Base-by-base conservation (phyloP, 2,888 invertebrate species). In the Orchesellides sinensis region DNA sequence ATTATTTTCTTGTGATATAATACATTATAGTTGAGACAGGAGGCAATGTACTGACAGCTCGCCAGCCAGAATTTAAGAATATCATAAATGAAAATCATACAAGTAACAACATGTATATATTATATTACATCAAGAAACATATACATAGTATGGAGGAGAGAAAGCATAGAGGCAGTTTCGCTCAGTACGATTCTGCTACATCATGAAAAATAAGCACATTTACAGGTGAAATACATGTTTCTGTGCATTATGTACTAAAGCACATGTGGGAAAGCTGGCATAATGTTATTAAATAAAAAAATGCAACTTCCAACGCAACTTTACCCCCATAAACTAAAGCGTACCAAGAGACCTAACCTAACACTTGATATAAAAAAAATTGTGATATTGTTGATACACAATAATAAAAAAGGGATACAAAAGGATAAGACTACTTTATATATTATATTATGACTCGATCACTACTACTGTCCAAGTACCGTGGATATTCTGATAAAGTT, bases 151-250 rank as follows among this genome's bases (percentile, higher is more conserved):
- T n/a, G n/a, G n/a, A n/a, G n/a, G n/a, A n/a, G n/a, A n/a, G n/a
- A n/a, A n/a, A n/a, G n/a, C n/a, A n/a, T n/a, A n/a, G n/a, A n/a
- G n/a, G n/a, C n/a, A n/a, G n/a, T n/a, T n/a, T n/a, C n/a, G n/a
- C n/a, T n/a, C n/a, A n/a, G n/a, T n/a, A n/a, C n/a, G 17, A 47
- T 19, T n/a, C 5, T 47, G 27, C 52, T 54, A 14, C 40, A 40
- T 54, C 56, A 59, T 59, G 45, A n/a, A 27, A 45, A 70, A 59
- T 25, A 21, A 68, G n/a, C 47, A 21, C 47, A 59, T 59, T 59
- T 40, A 72, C 72, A 72, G 72, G 72, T 72, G 19, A 72, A 72
- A 27, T 72, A 35, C 72, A 45, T 56, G 14, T n/a, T n/a, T n/a
- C n/a, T n/a, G n/a, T n/a, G n/a, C n/a, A n/a, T n/a, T n/a, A n/a